Conservation (phyloP, 2,797 vertebrate species). For the Gallinago nigripennis region DNA sequence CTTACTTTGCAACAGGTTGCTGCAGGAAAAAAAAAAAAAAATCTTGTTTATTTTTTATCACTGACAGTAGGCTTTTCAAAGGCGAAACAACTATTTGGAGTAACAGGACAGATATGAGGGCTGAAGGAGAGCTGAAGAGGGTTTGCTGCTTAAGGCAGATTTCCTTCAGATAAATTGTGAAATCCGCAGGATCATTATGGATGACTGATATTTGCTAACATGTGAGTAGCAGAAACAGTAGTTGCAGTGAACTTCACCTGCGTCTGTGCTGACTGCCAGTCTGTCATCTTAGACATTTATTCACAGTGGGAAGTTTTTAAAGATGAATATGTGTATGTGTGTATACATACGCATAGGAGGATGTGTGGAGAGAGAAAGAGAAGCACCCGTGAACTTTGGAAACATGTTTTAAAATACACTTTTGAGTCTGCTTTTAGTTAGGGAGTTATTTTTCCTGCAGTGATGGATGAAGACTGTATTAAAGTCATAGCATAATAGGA, state of each 20-base stretch:
- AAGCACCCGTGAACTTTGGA: neutral
- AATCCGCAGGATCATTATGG: neutral
- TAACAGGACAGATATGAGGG: constrained; percentile 2
- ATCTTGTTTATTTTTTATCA: neutral
- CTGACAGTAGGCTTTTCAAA: neutral
- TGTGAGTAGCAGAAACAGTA: neutral
- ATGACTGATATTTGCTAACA: neutral
- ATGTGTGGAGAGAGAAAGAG: neutral
- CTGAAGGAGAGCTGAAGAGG: constrained; percentile 6
- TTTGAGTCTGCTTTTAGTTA: neutral
- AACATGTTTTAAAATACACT: neutral
- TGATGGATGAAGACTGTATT: neutral
- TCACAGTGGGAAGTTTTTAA: neutral
- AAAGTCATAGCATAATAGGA: neutral
- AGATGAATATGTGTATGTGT: neutral
- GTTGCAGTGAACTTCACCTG: neutral
- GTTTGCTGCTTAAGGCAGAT: neutral
- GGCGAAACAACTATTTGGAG: neutral
- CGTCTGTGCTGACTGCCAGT: neutral
- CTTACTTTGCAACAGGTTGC: neutral
- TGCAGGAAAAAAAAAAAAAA: neutral
- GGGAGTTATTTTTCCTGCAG: neutral
- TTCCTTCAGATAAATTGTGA: constrained; percentile 6
- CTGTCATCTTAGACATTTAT: neutral
- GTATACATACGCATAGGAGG: fast-evolving